Base-by-base conservation (phyloP, 2,888 invertebrate genomes). In the Machimus rusticus region DNA sequence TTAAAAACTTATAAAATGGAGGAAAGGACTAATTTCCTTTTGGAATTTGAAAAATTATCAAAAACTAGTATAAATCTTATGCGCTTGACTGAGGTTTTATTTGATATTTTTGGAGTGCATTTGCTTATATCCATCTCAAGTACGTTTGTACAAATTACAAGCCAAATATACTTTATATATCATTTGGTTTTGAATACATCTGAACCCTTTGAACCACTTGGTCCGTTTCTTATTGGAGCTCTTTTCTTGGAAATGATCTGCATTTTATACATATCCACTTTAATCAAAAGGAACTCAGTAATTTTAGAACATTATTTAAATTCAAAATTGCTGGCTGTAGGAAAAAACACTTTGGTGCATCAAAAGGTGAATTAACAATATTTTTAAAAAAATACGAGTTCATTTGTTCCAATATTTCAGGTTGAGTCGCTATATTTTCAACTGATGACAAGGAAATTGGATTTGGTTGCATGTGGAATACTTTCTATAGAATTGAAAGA, bases 371-470 rank as follows among this genome's bases (percentile, higher is more conserved):
- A 46, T 79, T 19, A 8, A 14, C 19, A 46, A 74, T 81, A 85
- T 86, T 28, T 66, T 55, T 86, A 66, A 66, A 19, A 2, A 14
- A 16, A 46, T 28, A 66, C 12, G 14, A 5, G n/a, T 14, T 46
- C 19, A 76, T 34, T 0, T 31, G 6, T 39, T 39, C 2, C 1
- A 16, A 46, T 46, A 46, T 46, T 74, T 76, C 85, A 89, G 89
- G 9, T 88, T 2, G 89, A 89, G 51, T 19, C 76, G 0, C 87
- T 89, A 66, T 55, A 87, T 0, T 39, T 89, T 12, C 88, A 88
- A 43, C 31, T 89, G 51, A 16, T 82, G 5, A 12, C 23, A 9
- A 74, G 87, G 23, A 77, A 79, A n/a, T 5, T 86, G 12, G 14
- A 77, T n/a, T 87, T 85, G 46, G 78, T 76, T 2, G 84, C 84